A percentile compares a stretch with the other conserved stretches of the same genome.
Evolutionary conservation across 2,888 invertebrate species (phyloP).

Genomic region (Ectropis crepuscularia): DNA sequence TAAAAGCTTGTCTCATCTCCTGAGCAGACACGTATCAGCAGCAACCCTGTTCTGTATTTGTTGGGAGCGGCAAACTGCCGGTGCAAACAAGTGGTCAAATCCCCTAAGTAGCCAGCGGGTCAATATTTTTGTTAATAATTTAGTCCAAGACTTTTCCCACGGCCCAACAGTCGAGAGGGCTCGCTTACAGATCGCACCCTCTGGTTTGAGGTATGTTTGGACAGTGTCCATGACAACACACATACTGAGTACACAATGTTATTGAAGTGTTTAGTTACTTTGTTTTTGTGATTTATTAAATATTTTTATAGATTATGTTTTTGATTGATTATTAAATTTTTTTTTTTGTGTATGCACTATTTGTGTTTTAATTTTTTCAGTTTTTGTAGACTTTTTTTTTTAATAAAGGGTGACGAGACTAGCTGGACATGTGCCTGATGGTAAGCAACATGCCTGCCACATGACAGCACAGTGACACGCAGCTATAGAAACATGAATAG

Average conservation of each 20-base stretch:
- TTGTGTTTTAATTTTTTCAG: too few relatives aligned
- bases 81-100: conserved; percentile 82
- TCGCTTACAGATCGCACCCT: conserved; percentile 74
- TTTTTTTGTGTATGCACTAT: neutral
- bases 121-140: conserved; percentile 85
- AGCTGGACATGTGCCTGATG: too few relatives aligned
- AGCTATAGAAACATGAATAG: too few relatives aligned
- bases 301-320: neutral
- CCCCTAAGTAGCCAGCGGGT: conserved; percentile 83
- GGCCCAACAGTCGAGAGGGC: conserved; percentile 67
- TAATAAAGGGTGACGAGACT: too few relatives aligned
- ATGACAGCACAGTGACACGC: too few relatives aligned
- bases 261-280: conserved; percentile 22
- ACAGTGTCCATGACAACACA: conserved; percentile 53
- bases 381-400: too few relatives aligned
- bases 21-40: conserved; percentile 11
- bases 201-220: conserved; percentile 53
- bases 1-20: too few relatives aligned
- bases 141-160: conserved; percentile 77
- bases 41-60: conserved; percentile 57
- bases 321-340: neutral
- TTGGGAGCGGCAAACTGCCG: conserved; percentile 77
- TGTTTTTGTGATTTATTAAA: conserved; percentile 15
- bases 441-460: too few relatives aligned
- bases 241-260: conserved; percentile 33